Percentiles rank a stretch among this genome's conserved stretches.
Evolutionary conservation across 2,888 invertebrate genomes (phyloP).

Genomic region (Selenia dentaria): DNA sequence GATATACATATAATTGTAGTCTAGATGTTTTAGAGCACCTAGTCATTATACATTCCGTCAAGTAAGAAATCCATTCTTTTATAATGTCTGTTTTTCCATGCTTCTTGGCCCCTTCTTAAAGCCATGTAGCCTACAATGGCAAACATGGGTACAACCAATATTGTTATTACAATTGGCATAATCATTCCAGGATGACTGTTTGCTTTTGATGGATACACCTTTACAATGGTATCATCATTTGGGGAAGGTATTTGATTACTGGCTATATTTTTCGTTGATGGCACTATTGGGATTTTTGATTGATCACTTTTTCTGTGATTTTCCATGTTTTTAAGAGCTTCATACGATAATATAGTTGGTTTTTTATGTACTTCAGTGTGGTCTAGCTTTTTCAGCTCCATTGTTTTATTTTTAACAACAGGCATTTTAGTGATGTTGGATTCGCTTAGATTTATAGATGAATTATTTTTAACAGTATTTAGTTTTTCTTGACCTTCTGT

Average conservation of each 20-base stretch:
- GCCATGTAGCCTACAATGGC: slow-evolving; percentile 87
- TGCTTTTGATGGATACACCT: slow-evolving; percentile 42
- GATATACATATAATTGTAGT: no score
- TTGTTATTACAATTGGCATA: slow-evolving; percentile 89
- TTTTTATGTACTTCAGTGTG: slow-evolving; percentile 48
- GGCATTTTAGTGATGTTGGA: neutral
- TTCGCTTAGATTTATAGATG: slow-evolving; percentile 12
- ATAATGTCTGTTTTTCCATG: slow-evolving; percentile 94
- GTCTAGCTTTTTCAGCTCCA: slow-evolving; percentile 26
- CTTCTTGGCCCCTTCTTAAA: slow-evolving; percentile 89
- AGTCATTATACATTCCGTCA: slow-evolving; percentile 96
- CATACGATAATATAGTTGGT: slow-evolving; percentile 56
- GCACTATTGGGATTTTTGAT: slow-evolving; percentile 32
- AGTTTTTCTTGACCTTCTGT: neutral
- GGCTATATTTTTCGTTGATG: slow-evolving; percentile 43
- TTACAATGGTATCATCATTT: slow-evolving; percentile 36
- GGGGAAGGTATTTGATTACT: slow-evolving; percentile 47
- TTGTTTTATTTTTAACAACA: slow-evolving; percentile 9
- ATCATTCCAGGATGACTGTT: slow-evolving; percentile 86
- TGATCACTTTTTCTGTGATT: slow-evolving; percentile 34
- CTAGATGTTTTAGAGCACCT: no score
- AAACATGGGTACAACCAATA: slow-evolving; percentile 90
- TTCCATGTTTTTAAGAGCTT: slow-evolving; percentile 50
- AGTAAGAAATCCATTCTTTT: slow-evolving; percentile 94
- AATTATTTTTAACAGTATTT: slow-evolving; percentile 18